A percentile compares a stretch with the other conserved stretches of the same genome.
These are phyloP conservation scores for Sebastiscus albofasciatus DNA, from an alignment of 2,797 vertebrate genomes.

Conservation along the genomic window DNA sequence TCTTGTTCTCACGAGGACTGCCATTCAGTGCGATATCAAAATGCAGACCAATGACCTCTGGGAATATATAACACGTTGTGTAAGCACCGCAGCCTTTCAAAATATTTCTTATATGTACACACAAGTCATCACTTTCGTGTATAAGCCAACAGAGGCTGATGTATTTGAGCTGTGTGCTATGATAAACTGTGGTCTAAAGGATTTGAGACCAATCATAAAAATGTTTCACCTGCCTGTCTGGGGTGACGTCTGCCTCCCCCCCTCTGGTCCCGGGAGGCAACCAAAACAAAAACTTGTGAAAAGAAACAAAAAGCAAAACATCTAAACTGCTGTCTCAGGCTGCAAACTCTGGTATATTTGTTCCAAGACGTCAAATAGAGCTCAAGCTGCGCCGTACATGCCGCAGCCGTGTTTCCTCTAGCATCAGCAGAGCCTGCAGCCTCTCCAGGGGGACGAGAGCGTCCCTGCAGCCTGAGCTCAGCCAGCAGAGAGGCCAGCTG, in stretches of 20 bases:
- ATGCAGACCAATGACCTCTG: not conserved
- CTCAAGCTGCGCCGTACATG: constrained; percentile 58
- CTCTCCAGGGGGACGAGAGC: constrained; percentile 49
- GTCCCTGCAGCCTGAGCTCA: constrained; percentile 60
- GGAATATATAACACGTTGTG: constrained; percentile 16
- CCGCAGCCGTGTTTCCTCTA: constrained; percentile 48
- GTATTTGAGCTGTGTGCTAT: not conserved
- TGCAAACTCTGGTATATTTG: constrained; percentile 35
- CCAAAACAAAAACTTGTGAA: constrained; percentile 14
- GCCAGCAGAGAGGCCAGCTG: constrained; percentile 61
- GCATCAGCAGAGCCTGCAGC: constrained; percentile 70
- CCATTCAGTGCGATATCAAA: constrained; percentile 4
- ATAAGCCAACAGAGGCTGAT: not conserved
- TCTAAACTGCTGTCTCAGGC: constrained; percentile 58
- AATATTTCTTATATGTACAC: not conserved
- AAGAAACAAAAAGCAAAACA: constrained; percentile 36
- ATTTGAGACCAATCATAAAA: not conserved
- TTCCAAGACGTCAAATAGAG: constrained; percentile 59
- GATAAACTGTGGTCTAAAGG: not conserved
- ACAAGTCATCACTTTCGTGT: not conserved
- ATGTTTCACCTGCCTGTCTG: constrained; percentile 12
- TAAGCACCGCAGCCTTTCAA: not conserved
- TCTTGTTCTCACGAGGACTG: not conserved
- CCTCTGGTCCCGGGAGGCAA: not conserved
- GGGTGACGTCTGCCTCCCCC: not conserved